Evolutionary conservation across 2,888 invertebrate genomes (phyloP).

Genomic region (Drosophila incognita): DNA sequence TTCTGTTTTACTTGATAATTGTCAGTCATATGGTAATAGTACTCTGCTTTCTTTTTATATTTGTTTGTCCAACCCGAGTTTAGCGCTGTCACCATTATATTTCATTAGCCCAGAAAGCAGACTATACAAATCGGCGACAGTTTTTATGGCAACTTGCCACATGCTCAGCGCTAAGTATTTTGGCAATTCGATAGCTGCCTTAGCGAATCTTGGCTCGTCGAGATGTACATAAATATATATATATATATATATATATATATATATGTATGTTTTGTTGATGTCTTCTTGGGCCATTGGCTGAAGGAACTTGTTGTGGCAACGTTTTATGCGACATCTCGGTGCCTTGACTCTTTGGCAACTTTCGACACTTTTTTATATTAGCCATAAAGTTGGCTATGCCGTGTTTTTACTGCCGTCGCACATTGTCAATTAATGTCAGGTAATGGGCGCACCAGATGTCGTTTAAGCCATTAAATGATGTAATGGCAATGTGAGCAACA

Average conservation of each 20-base stretch:
- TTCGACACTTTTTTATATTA: slow-evolving; percentile 53
- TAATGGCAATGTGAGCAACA: slow-evolving; percentile 36
- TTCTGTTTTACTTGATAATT: background rate
- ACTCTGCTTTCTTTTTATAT: too few relatives aligned
- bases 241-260: background rate
- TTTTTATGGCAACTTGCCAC: slow-evolving; percentile 42
- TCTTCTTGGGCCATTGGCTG: slow-evolving; percentile 23
- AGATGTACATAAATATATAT: background rate
- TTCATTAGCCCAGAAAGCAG: slow-evolving; percentile 37
- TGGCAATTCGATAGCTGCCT: slow-evolving; percentile 18
- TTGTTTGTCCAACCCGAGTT: background rate
- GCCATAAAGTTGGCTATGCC: slow-evolving; percentile 41
- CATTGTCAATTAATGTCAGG: slow-evolving; percentile 63
- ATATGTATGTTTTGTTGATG: slow-evolving; percentile 14
- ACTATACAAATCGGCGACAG: slow-evolving; percentile 23
- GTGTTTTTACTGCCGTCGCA: slow-evolving; percentile 51
- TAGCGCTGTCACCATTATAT: slow-evolving; percentile 8
- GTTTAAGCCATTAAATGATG: slow-evolving; percentile 52
- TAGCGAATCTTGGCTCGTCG: slow-evolving; percentile 9
- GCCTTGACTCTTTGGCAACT: slow-evolving; percentile 31
- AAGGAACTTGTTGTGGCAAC: slow-evolving; percentile 23
- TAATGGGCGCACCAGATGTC: slow-evolving; percentile 61
- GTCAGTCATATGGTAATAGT: background rate
- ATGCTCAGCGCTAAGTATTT: slow-evolving; percentile 14
- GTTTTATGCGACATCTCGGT: slow-evolving; percentile 37